These are phyloP conservation scores for Noctua janthe DNA, from an alignment of 2,888 invertebrate genomes.

Conservation along the genomic window DNA sequence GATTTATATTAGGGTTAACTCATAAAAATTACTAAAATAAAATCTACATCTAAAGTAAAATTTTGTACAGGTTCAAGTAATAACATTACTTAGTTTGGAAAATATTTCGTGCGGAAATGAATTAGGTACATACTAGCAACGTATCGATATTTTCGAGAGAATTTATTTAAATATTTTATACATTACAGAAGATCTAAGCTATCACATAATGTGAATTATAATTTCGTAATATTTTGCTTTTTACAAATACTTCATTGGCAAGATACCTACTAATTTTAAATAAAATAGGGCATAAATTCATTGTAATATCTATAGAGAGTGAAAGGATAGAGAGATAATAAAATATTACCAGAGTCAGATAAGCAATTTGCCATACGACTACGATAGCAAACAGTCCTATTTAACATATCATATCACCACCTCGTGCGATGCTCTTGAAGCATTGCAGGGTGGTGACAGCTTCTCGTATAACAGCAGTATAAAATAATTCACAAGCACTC, in stretches of 20 bases:
- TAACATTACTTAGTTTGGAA: slow-evolving; percentile 67
- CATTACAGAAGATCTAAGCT: slow-evolving; percentile 87
- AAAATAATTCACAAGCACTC: slow-evolving; percentile 82
- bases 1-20: slow-evolving; percentile 85
- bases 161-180: slow-evolving; percentile 76
- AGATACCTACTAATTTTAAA: slow-evolving; percentile 80
- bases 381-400: slow-evolving; percentile 84
- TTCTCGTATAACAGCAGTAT: slow-evolving; percentile 77
- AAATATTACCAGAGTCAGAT: slow-evolving; percentile 78
- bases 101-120: slow-evolving; percentile 75
- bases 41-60: slow-evolving; percentile 80
- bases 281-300: slow-evolving; percentile 82
- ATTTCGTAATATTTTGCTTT: slow-evolving; percentile 81
- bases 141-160: slow-evolving; percentile 78
- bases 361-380: slow-evolving; percentile 87
- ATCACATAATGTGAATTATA: slow-evolving; percentile 86
- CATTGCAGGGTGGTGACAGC: slow-evolving; percentile 84
- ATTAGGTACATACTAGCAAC: slow-evolving; percentile 77
- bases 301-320: slow-evolving; percentile 87
- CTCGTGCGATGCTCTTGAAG: slow-evolving; percentile 85
- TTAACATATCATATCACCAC: slow-evolving; percentile 74
- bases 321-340: slow-evolving; percentile 86
- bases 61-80: slow-evolving; percentile 85
- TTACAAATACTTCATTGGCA: slow-evolving; percentile 89
- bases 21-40: slow-evolving; percentile 82